These are phyloP conservation scores for Limnephilus auricula DNA, from an alignment of 2,888 invertebrate species.

Conservation along the genomic window DNA sequence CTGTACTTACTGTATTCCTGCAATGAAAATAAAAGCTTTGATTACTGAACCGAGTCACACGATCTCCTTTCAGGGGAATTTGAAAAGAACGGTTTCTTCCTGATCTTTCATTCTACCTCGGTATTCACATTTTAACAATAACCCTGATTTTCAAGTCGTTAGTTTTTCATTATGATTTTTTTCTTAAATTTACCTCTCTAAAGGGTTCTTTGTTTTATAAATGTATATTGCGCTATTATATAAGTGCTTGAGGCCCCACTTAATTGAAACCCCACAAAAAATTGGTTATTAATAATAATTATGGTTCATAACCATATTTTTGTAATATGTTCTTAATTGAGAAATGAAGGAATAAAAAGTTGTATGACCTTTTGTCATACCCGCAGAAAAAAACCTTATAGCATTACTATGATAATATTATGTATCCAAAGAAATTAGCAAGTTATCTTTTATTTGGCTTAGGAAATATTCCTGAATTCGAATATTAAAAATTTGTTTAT, in stretches of 20 bases:
- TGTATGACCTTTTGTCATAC: too few relatives aligned
- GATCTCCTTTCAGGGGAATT: conserved; percentile 42
- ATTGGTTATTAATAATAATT: too few relatives aligned
- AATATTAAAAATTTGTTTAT: too few relatives aligned
- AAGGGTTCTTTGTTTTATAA: conserved; percentile 20
- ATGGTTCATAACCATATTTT: too few relatives aligned
- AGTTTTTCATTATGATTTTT: conserved; percentile 32
- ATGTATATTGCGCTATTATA: neutral
- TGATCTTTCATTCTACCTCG: conserved; percentile 42
- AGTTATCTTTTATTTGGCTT: too few relatives aligned
- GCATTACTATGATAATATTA: too few relatives aligned
- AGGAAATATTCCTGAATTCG: too few relatives aligned
- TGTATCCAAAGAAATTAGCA: too few relatives aligned
- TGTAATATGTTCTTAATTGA: neutral
- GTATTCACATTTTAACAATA: conserved; percentile 27
- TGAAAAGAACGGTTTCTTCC: conserved; percentile 43
- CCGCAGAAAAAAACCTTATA: too few relatives aligned
- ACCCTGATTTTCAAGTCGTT: conserved; percentile 47
- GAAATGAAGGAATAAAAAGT: neutral
- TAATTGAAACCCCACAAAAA: too few relatives aligned
- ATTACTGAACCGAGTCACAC: conserved; percentile 57
- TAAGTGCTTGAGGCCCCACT: neutral
- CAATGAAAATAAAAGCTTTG: conserved; percentile 61
- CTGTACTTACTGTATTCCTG: conserved; percentile 43
- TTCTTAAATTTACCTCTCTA: neutral